Evolutionary conservation across 2,113 vertebrate genomes (phyloP), one percentile per base, ranked within the genome.

Genomic region (Brachypodius melanocephalos): DNA sequence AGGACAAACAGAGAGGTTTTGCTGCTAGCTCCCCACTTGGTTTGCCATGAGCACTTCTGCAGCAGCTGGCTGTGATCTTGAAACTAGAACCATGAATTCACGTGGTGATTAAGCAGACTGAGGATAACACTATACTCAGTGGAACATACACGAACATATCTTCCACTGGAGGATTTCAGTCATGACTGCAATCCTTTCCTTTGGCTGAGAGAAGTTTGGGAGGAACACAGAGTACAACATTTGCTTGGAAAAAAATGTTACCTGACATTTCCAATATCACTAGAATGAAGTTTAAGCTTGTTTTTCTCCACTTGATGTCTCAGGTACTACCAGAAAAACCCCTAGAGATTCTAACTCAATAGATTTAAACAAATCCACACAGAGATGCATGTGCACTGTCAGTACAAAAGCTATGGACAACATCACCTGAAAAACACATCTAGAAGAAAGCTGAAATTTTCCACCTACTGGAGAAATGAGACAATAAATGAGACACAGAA

Each of bases 1-100:
- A 59, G 13, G 5, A 15, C 18, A 79, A 55, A 66, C 32, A 46
- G 4, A 55, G 5, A 17, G 8, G 17, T 79, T 75, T 72, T 36
- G 25, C 22, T 7, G 2, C 25, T 13, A 36, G 19, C 28, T 34
- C 9, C 38, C 21, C 10, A 18, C n/a, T 34, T 65, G 40, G 14
- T 69, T 88, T 77, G 18, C 32, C 38, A 34, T 6, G 9, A 52
- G 17, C 8, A 12, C 59, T 49, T 78, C 55, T 0, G 0, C 55
- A 48, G 79, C 51, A 74, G 10, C 42, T 76, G 19, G 12, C 5
- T 79, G 32, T 49, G 52, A 58, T 67, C 52, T 49, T 71, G 20
- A 62, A 94, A 58, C 14, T 9, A 62, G 34, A 83, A 19, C 32
- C 34, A 19, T 8, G 29, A 75, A 58, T 58, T 72, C 32, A 24